phyloP scores from a whole-genome alignment of 2,113 vertebrate species.

The Percina caprodes region DNA sequence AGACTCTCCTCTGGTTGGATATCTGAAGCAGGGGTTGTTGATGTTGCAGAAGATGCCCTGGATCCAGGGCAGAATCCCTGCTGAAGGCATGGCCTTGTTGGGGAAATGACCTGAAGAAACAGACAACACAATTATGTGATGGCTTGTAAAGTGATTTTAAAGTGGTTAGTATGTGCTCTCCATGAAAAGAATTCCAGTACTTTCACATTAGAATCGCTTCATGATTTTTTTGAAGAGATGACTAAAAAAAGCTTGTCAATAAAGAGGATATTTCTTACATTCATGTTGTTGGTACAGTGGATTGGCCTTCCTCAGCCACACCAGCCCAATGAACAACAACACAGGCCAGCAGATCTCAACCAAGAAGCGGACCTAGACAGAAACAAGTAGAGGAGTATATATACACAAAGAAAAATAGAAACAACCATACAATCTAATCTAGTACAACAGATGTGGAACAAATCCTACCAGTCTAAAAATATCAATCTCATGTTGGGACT shows the following conservation, averaged over 20 bases:
- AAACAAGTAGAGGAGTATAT: constrained; percentile 6
- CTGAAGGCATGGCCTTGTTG: constrained; percentile 97
- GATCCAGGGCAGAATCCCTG: constrained; percentile 93
- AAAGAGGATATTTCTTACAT: constrained; percentile 84
- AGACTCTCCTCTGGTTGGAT: constrained; percentile 89
- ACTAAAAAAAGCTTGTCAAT: not conserved
- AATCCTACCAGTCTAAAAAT: too few species aligned
- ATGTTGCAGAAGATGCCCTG: constrained; percentile 97
- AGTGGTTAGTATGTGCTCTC: not conserved
- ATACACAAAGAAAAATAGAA: not conserved
- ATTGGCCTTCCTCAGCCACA: constrained; percentile 94
- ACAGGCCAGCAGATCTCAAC: constrained; percentile 95
- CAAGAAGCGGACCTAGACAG: constrained; percentile 89
- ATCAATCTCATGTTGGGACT: not conserved
- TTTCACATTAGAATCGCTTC: not conserved
- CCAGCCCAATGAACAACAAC: constrained; percentile 90
- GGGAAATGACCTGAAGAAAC: constrained; percentile 94
- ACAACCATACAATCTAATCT: not conserved
- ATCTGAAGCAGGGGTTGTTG: constrained; percentile 95
- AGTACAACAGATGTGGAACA: not conserved
- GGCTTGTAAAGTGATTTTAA: not conserved
- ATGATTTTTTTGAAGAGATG: not conserved
- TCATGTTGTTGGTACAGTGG: constrained; percentile 95
- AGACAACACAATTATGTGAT: not conserved
- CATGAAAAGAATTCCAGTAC: not conserved